These are phyloP conservation scores for Stegana nigrithorax DNA, from an alignment of 2,888 invertebrate species.

Conservation along the genomic window DNA sequence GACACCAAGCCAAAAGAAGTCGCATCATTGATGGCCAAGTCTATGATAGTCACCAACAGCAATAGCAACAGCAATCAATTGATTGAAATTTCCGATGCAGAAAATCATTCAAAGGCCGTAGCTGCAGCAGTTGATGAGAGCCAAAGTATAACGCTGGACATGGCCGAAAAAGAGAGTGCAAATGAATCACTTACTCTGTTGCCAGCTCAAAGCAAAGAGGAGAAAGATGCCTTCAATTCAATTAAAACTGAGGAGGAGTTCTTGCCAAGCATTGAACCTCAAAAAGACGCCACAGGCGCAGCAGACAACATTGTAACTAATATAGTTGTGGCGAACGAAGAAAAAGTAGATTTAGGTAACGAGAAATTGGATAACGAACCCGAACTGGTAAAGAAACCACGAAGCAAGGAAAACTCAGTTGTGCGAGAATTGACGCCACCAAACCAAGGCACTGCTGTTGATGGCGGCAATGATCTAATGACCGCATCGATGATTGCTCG, in stretches of 20 bases:
- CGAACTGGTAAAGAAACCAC: slow-evolving; percentile 33
- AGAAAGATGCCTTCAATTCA: slow-evolving; percentile 67
- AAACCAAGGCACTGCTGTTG: slow-evolving; percentile 22
- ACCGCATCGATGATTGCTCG: slow-evolving; percentile 77
- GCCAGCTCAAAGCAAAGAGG: slow-evolving; percentile 65
- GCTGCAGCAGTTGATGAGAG: slow-evolving; percentile 33
- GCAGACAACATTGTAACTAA: background rate
- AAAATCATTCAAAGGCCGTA: slow-evolving; percentile 19
- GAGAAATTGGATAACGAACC: slow-evolving; percentile 45
- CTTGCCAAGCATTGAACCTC: slow-evolving; percentile 23
- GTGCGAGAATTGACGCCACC: slow-evolving; percentile 59
- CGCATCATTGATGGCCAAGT: slow-evolving; percentile 48
- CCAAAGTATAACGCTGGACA: slow-evolving; percentile 15
- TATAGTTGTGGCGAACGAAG: slow-evolving; percentile 47
- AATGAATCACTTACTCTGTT: too few species aligned
- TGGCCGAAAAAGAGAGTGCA: too few species aligned
- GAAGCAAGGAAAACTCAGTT: slow-evolving; percentile 64
- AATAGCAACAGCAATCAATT: slow-evolving; percentile 26
- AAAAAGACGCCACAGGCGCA: slow-evolving; percentile 15
- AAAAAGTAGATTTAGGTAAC: slow-evolving; percentile 63
- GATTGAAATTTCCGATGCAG: slow-evolving; percentile 20
- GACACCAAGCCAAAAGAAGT: slow-evolving; percentile 46
- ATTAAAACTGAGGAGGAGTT: slow-evolving; percentile 59
- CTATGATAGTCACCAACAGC: slow-evolving; percentile 48
- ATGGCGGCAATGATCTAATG: slow-evolving; percentile 58